Conservation (phyloP, 2,113 vertebrate genomes). For the Australoheros scitulus region DNA sequence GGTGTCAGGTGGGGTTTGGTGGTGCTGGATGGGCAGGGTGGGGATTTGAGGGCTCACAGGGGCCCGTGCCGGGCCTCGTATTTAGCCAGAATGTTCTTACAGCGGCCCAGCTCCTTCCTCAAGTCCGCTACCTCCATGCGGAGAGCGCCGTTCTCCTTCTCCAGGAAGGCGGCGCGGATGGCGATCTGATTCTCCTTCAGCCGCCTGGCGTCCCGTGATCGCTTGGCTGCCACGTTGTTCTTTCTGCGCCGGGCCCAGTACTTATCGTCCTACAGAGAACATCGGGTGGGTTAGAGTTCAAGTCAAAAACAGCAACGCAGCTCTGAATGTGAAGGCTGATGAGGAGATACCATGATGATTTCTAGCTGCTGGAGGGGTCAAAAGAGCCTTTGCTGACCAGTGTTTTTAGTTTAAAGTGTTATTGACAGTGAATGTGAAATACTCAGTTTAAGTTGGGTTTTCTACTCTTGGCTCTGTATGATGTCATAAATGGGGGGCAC, state of each 20-base stretch:
- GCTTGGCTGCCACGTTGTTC: conserved; percentile 98
- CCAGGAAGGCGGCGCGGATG: conserved; percentile 94
- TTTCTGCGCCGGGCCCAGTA: conserved; percentile 99
- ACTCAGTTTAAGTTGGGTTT: too few relatives aligned
- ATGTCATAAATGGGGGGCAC: too few relatives aligned
- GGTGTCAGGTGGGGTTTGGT: neutral
- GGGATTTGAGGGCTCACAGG: conserved; percentile 77
- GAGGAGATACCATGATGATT: neutral
- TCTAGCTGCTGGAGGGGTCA: neutral
- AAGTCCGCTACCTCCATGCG: conserved; percentile 94
- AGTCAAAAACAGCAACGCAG: neutral
- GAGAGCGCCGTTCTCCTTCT: conserved; percentile 96
- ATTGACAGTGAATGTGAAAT: too few relatives aligned
- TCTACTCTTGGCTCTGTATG: too few relatives aligned
- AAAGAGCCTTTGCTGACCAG: too few relatives aligned
- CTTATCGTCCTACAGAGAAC: conserved; percentile 87
- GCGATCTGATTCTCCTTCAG: conserved; percentile 99
- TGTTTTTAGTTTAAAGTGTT: too few relatives aligned
- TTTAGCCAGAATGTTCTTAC: conserved; percentile 94
- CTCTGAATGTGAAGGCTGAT: neutral
- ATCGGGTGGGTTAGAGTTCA: neutral
- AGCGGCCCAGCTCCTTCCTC: conserved; percentile 94
- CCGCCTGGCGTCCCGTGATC: conserved; percentile 92
- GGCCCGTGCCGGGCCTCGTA: conserved; percentile 92
- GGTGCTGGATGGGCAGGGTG: neutral